phyloP scores from a whole-genome alignment of 2,888 invertebrate species.

The Mantis religiosa region DNA sequence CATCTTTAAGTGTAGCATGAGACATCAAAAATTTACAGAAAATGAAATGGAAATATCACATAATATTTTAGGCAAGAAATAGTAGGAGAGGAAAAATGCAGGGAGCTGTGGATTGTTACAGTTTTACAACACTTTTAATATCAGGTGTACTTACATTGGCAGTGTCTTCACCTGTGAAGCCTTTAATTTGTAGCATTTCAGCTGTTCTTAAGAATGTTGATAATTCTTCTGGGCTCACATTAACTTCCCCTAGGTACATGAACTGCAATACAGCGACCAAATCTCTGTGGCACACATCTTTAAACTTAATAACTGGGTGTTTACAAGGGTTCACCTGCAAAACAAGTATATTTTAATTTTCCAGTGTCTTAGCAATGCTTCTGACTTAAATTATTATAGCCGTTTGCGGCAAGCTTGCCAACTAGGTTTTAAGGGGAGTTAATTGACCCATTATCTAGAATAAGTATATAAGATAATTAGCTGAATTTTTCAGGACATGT shows the following conservation, averaged over 20 bases:
- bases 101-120: too few species aligned
- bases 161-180: constrained; percentile 51
- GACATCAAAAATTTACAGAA: too few species aligned
- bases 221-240: constrained; percentile 68
- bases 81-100: too few species aligned
- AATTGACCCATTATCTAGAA: too few species aligned
- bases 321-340: constrained; percentile 35
- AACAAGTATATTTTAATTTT: neutral
- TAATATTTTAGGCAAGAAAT: too few species aligned
- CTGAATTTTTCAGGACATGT: too few species aligned
- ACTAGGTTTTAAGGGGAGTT: too few species aligned
- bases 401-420: too few species aligned
- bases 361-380: neutral
- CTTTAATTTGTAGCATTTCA: constrained; percentile 68
- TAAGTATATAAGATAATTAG: too few species aligned
- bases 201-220: constrained; percentile 68
- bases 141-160: neutral
- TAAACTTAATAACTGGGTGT: constrained; percentile 56
- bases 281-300: constrained; percentile 66
- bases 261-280: constrained; percentile 66
- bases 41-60: too few species aligned
- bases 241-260: constrained; percentile 69
- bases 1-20: too few species aligned
- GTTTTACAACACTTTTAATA: too few species aligned
- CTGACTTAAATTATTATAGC: neutral